Base-by-base conservation (phyloP, 2,888 invertebrate genomes). In the Cistogaster globosa region DNA sequence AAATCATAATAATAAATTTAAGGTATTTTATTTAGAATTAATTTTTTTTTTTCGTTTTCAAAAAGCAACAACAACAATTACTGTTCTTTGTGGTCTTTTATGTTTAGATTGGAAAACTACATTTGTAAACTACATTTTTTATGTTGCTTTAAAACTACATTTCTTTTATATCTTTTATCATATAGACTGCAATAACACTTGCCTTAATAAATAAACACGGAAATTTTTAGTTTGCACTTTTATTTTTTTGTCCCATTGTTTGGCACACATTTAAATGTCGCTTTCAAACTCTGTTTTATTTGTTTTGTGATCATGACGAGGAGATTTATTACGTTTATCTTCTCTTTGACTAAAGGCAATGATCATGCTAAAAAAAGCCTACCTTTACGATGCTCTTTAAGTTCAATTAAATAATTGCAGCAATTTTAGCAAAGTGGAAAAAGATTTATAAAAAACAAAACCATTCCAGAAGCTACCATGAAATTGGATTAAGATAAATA, bases 321-420 rank as follows among this genome's bases (percentile, higher is more conserved):
- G 8, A 62, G n/a, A 51, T 38, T 51, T 60, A 26, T 26, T 58
- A 38, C 18, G 7, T 42, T 42, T 12, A 2, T 42, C n/a, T 36
- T 36, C 57, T 67, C 32, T 71, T 51, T 62, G 20, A 16, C 16
- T 51, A 51, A 45, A 51, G 48, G 48, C 60, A 45, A 36, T 22
- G 48, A 36, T 58, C 77, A 63, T 22, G n/a, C 36, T 9, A 32
- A 8, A 67, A 26, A 62, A 45, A 62, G 48, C n/a, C 48, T 67
- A 60, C 32, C 48, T 77, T 51, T 58, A 32, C n/a, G 1, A 4
- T 53, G 51, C 60, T 65, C 32, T 51, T 89, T 89, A 88, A 20
- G 32, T 90, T 91, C 88, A 91, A 92, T 92, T 91, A 90, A 90
- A 88, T 91, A 92, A 92, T 92, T 91, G 91, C 90, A 83, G 84